Conservation (phyloP, 2,797 vertebrate species). For the Zalophus californianus region DNA sequence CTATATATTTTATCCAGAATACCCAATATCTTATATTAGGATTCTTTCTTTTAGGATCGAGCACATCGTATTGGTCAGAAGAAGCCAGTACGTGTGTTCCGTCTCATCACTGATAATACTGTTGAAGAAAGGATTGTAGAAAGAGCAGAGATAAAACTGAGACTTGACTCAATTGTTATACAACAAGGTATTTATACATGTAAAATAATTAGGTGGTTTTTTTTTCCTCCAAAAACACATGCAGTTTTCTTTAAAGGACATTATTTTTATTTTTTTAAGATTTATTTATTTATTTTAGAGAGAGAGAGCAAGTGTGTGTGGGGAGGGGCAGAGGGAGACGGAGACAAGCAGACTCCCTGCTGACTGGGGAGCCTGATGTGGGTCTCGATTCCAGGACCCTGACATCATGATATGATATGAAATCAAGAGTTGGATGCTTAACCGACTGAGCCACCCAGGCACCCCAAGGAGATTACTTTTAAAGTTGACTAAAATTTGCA, state of each 20-base stretch:
- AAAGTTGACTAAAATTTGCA: constrained; percentile 47
- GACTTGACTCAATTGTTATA: constrained; percentile 92
- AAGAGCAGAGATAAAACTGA: constrained; percentile 92
- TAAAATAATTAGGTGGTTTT: constrained; percentile 21
- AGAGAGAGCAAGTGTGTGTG: no score
- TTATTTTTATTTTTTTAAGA: constrained; percentile 22
- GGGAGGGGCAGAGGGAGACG: no score
- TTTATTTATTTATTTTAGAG: no score
- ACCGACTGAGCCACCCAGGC: no score
- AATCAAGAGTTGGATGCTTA: no score
- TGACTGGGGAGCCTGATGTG: no score
- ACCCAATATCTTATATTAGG: constrained; percentile 50
- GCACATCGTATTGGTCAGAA: constrained; percentile 93
- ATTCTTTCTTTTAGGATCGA: constrained; percentile 89
- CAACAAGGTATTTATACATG: constrained; percentile 90
- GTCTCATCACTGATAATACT: constrained; percentile 92
- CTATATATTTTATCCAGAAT: constrained; percentile 39
- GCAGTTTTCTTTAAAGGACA: neutral
- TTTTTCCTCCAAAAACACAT: neutral
- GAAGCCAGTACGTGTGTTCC: constrained; percentile 91
- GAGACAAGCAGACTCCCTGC: no score
- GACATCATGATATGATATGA: no score
- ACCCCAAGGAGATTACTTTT: constrained; percentile 11
- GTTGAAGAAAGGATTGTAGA: constrained; percentile 93
- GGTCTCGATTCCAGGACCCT: no score